A percentile compares a stretch with the other conserved stretches of the same genome.
Evolutionary conservation across 2,113 vertebrate species (phyloP).

Genomic region (Trichechus manatus): DNA sequence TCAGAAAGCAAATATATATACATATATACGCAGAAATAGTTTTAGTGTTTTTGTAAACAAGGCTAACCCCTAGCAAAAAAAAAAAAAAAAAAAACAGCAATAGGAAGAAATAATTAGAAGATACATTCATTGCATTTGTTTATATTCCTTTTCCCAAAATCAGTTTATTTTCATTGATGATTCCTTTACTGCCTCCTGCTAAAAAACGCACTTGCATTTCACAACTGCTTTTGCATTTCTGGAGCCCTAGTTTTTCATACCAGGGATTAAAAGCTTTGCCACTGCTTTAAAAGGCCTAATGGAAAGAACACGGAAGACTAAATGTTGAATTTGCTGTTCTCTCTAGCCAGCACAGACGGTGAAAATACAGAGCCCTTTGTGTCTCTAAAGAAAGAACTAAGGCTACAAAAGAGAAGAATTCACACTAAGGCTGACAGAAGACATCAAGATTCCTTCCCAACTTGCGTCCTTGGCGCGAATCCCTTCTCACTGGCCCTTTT

Average conservation of each 20-base stretch:
- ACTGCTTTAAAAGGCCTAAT: not conserved
- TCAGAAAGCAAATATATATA: not conserved
- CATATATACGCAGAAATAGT: not conserved
- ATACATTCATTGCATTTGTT: not conserved
- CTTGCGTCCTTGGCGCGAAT: not conserved
- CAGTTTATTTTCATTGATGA: not conserved
- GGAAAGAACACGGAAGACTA: not conserved
- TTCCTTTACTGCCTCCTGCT: not conserved
- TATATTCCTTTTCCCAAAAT: not conserved
- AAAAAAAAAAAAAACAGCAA: not conserved
- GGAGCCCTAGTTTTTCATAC: not conserved
- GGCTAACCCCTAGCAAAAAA: not conserved
- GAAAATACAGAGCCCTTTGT: conserved; percentile 27
- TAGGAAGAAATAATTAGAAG: not conserved
- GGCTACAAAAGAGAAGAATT: not conserved
- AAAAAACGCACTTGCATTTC: not conserved
- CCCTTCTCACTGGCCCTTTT: not conserved
- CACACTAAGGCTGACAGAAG: not conserved
- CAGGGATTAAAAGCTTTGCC: not conserved
- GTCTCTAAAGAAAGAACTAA: not conserved
- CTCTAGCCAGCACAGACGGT: not conserved
- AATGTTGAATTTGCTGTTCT: not conserved
- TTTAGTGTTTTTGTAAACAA: not conserved
- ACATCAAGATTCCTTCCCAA: not conserved
- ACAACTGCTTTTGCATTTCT: not conserved